Evolutionary conservation across 2,113 vertebrate genomes (phyloP).

Genomic region (Leptodactylus fuscus): DNA sequence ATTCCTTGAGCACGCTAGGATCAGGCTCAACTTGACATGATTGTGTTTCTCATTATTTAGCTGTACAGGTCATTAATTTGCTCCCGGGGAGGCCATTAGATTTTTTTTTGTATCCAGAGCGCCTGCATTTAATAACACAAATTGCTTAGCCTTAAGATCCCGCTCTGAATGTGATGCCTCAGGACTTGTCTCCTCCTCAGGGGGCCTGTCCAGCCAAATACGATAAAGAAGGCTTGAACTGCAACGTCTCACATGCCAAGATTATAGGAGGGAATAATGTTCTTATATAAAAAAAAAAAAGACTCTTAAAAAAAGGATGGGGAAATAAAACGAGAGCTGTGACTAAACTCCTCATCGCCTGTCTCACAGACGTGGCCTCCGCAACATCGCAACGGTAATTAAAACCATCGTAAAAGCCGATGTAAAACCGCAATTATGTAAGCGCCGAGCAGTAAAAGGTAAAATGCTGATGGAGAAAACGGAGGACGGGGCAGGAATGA

Average conservation of each 20-base stretch:
- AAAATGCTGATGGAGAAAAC: too few relatives aligned
- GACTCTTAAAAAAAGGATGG: constrained; percentile 35
- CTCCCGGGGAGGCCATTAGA: constrained; percentile 23
- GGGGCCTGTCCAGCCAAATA: constrained; percentile 28
- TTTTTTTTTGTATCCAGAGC: constrained; percentile 28
- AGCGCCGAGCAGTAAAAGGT: neutral
- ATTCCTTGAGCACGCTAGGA: neutral
- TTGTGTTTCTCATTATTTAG: constrained; percentile 47
- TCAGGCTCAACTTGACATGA: neutral
- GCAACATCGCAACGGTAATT: constrained; percentile 10
- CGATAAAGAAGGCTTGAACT: neutral
- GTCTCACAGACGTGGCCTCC: neutral
- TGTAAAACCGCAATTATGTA: constrained; percentile 28
- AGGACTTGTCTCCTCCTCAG: neutral
- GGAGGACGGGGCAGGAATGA: neutral
- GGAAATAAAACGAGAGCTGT: constrained; percentile 5
- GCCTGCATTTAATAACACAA: constrained; percentile 47
- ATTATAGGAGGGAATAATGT: constrained; percentile 46
- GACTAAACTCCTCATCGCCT: constrained; percentile 14
- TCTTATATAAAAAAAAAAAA: neutral
- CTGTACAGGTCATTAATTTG: constrained; percentile 34
- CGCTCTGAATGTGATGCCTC: constrained; percentile 24
- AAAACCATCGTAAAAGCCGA: constrained; percentile 17
- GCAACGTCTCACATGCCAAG: constrained; percentile 4
- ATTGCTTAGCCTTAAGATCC: constrained; percentile 41